phyloP scores from a whole-genome alignment of 2,888 invertebrate genomes.

The Lasioglossum calceatum region DNA sequence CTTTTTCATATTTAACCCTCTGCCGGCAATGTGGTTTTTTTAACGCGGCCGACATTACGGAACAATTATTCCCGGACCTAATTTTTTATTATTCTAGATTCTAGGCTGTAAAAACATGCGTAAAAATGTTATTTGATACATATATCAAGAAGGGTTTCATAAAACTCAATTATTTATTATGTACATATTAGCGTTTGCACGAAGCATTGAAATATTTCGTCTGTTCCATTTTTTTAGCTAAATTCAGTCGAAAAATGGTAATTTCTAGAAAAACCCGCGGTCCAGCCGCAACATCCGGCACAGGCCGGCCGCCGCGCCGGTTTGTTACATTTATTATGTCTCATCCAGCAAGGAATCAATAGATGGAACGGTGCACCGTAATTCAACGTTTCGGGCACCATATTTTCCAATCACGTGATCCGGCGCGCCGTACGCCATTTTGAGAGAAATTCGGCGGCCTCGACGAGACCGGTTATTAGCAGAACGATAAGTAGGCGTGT shows the following conservation, averaged over 20 bases:
- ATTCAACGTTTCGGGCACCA: neutral
- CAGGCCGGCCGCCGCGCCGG: neutral
- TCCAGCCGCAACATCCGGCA: neutral
- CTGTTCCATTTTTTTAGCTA: neutral
- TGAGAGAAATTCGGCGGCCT: constrained; percentile 16
- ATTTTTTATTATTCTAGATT: too few relatives aligned
- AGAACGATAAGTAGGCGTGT: constrained; percentile 16
- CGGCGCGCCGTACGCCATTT: constrained; percentile 5
- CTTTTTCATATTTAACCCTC: too few relatives aligned
- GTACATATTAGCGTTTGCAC: too few relatives aligned
- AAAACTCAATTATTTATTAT: neutral
- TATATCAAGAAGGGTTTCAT: too few relatives aligned
- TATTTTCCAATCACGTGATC: neutral
- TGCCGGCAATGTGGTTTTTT: too few relatives aligned
- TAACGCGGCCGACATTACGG: too few relatives aligned
- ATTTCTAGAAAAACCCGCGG: neutral
- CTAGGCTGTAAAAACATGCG: too few relatives aligned
- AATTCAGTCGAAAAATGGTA: neutral
- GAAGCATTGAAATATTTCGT: neutral
- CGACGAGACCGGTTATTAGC: constrained; percentile 4
- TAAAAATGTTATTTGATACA: too few relatives aligned
- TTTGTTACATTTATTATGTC: neutral
- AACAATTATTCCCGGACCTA: too few relatives aligned
- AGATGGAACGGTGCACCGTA: neutral
- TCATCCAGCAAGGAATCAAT: neutral